A percentile compares a stretch with the other conserved stretches of the same genome.
These are phyloP conservation scores for Hermodice carunculata DNA, from an alignment of 2,888 invertebrate genomes.

Conservation along the genomic window DNA sequence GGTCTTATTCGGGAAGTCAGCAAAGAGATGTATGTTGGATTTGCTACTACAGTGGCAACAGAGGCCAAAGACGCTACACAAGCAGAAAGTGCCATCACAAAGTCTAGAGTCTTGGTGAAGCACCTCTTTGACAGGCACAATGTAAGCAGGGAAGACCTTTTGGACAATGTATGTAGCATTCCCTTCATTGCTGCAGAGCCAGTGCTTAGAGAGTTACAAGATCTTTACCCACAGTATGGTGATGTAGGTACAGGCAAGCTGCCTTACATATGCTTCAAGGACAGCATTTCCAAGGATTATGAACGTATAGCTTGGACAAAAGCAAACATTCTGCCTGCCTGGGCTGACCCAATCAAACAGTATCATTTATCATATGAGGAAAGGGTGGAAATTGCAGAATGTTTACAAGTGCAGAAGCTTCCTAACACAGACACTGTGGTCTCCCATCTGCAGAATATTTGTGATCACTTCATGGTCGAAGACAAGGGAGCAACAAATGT, in stretches of 20 bases:
- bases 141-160: constrained; percentile 20
- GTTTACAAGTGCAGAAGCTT: constrained; percentile 20
- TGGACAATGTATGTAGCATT: constrained; percentile 25
- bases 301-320: constrained; percentile 33
- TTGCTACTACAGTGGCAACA: constrained; percentile 29
- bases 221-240: constrained; percentile 28
- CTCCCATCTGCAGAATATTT: constrained; percentile 19
- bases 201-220: constrained; percentile 10
- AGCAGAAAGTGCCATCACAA: constrained; percentile 18
- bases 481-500: not conserved
- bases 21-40: constrained; percentile 32
- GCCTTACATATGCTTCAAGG: constrained; percentile 29
- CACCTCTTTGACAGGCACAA: constrained; percentile 27
- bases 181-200: constrained; percentile 27
- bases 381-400: constrained; percentile 11
- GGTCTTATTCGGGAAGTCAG: constrained; percentile 33
- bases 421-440: constrained; percentile 25
- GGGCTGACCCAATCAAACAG: constrained; percentile 36
- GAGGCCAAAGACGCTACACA: constrained; percentile 20
- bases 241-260: constrained; percentile 25
- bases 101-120: constrained; percentile 31
- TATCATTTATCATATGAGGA: not conserved
- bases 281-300: constrained; percentile 22
- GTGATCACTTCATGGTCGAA: not conserved
- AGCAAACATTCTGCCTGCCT: constrained; percentile 33